These are phyloP conservation scores for Hydrolagus colliei DNA, from an alignment of 2,797 vertebrate genomes.

Conservation along the genomic window DNA sequence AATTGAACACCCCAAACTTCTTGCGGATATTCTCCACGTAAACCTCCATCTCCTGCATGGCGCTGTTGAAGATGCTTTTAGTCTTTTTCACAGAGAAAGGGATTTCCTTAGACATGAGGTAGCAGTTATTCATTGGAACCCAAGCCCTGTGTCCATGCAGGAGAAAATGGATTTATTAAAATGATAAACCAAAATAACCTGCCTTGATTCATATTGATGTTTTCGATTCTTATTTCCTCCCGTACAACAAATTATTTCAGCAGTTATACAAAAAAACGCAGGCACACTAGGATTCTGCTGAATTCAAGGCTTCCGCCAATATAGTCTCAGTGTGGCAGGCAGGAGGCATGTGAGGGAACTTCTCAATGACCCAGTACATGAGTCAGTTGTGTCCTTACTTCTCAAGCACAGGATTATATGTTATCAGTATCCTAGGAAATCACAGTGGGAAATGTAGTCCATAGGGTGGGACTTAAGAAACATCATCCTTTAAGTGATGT, in stretches of 20 bases:
- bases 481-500: background rate
- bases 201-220: background rate
- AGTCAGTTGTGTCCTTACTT: too few species aligned
- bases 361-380: too few species aligned
- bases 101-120: conserved; percentile 99
- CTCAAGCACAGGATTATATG: too few species aligned
- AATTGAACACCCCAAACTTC: conserved; percentile 93
- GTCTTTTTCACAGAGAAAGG: conserved; percentile 99
- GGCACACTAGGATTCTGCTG: too few species aligned
- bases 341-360: too few species aligned
- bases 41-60: conserved; percentile 98
- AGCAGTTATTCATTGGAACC: conserved; percentile 98
- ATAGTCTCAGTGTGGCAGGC: too few species aligned
- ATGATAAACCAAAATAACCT: background rate
- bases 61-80: conserved; percentile 98
- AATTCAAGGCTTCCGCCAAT: too few species aligned
- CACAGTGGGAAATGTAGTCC: background rate
- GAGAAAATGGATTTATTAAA: conserved; percentile 34
- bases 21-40: conserved; percentile 96
- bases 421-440: too few species aligned
- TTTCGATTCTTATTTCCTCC: background rate
- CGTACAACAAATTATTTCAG: background rate
- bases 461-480: background rate
- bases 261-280: background rate
- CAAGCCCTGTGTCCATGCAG: conserved; percentile 69